Base-by-base conservation (phyloP, 2,888 invertebrate species). In the Trisateles emortualis region DNA sequence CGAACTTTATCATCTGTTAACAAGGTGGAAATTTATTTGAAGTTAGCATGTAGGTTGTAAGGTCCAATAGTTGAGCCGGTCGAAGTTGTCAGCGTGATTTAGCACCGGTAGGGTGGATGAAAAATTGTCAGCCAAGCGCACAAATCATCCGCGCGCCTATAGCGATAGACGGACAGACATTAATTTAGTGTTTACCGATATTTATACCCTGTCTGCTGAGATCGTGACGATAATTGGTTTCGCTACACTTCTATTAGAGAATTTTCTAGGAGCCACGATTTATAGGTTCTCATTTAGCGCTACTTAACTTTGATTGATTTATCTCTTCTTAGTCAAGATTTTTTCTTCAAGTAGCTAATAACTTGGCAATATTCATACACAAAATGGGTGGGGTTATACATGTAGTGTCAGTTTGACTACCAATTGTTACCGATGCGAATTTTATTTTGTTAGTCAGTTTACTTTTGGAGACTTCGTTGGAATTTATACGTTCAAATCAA, bases 141-240 rank as follows among this genome's bases (percentile, higher is more conserved):
- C 80, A 82, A 83, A 83, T 83, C 82, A 83, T 77, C 61, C 53
- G 50, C 54, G 68, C 80, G 79, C 81, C 78, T 76, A 68, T 72
- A 67, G 45, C 71, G 67, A 74, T 69, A 70, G 66, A 71, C 65
- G 65, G 74, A 69, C 68, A 48, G 67, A 68, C 70, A 59, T 62
- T 74, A 74, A 81, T 79, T 78, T 78, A 76, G 68, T 74, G 76
- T 64, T 67, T 68, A 62, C 48, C 70, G 72, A 76, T 80, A 72
- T 73, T 76, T 78, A 74, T 68, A 47, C 60, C 40, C 55, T 52
- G 61, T 63, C 67, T 48, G 56, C 42, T 45, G 50, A 58, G 52
- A 60, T 67, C 59, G 53, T 54, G 42, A 55, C 56, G 52, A 65
- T 72, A 70, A 72, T 73, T 70, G 68, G 62, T 64, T 47, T 50